Evolutionary conservation across 2,797 vertebrate species (phyloP).

Genomic region (Brachyrhaphis roseni): DNA sequence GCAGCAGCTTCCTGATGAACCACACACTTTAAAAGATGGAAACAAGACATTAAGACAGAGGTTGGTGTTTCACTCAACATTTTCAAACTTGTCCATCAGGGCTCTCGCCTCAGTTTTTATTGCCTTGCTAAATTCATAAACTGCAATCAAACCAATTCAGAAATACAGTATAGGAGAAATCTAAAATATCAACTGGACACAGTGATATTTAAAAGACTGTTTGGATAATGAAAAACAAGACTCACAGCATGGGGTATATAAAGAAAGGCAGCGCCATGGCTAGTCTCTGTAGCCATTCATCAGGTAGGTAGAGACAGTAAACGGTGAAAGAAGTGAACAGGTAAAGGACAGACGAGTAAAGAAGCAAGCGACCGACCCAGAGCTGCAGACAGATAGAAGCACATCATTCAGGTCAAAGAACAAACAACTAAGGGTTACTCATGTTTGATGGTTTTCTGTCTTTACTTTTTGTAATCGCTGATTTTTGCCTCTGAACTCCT

Average conservation of each 20-base stretch:
- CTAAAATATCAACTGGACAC: background rate
- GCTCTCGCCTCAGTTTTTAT: background rate
- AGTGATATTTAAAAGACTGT: background rate
- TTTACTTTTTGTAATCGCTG: conserved; percentile 91
- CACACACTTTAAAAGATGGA: conserved; percentile 85
- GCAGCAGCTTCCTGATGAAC: conserved; percentile 89
- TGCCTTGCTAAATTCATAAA: background rate
- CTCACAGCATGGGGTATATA: conserved; percentile 94
- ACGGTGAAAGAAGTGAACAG: conserved; percentile 87
- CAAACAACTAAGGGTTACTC: background rate
- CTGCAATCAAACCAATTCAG: background rate
- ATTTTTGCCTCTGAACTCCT: conserved; percentile 96
- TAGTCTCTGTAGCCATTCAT: conserved; percentile 86
- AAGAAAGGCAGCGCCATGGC: conserved; percentile 92
- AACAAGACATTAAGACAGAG: conserved; percentile 11
- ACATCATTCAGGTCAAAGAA: background rate
- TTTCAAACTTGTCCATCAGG: background rate
- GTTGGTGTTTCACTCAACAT: background rate
- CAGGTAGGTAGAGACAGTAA: conserved; percentile 93
- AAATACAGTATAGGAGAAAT: background rate
- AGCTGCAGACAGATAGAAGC: conserved; percentile 66
- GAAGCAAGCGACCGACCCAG: conserved; percentile 92
- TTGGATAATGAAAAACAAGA: background rate
- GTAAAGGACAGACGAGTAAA: conserved; percentile 92
- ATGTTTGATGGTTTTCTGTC: background rate